Conservation (phyloP, 1,140 invertebrate genomes). For the Neodiprion fabricii region DNA sequence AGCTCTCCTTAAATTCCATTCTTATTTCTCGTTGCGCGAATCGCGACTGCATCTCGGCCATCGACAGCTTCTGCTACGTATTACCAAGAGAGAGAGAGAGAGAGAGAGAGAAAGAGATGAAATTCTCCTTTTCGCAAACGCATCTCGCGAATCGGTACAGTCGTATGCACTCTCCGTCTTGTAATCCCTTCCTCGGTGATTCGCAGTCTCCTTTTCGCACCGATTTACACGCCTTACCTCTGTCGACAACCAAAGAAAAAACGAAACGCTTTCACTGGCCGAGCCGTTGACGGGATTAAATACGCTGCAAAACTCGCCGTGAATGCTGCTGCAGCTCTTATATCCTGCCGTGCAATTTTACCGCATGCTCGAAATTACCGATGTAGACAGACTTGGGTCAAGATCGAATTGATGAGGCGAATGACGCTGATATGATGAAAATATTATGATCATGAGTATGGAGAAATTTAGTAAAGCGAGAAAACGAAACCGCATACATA, state of each 20-base stretch:
- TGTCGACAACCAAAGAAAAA: background rate
- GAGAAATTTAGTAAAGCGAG: no score
- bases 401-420: no score
- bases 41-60: background rate
- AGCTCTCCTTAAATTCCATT: background rate
- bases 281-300: background rate
- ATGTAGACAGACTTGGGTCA: no score
- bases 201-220: background rate
- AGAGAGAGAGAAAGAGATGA: background rate
- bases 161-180: background rate
- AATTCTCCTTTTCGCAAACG: constrained; percentile 2
- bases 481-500: no score
- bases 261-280: constrained; percentile 2
- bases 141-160: background rate
- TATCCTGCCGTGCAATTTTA: no score
- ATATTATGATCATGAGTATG: no score
- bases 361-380: no score
- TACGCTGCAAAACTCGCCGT: no score
- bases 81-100: background rate
- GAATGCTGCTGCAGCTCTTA: no score
- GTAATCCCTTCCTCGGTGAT: no score
- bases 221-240: background rate
- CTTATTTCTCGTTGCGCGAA: background rate
- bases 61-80: background rate
- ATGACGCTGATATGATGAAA: no score